A percentile compares a stretch with the other conserved stretches of the same genome.
phyloP scores from a whole-genome alignment of 2,888 invertebrate species.

The Parapristionchus giblindavisi region DNA sequence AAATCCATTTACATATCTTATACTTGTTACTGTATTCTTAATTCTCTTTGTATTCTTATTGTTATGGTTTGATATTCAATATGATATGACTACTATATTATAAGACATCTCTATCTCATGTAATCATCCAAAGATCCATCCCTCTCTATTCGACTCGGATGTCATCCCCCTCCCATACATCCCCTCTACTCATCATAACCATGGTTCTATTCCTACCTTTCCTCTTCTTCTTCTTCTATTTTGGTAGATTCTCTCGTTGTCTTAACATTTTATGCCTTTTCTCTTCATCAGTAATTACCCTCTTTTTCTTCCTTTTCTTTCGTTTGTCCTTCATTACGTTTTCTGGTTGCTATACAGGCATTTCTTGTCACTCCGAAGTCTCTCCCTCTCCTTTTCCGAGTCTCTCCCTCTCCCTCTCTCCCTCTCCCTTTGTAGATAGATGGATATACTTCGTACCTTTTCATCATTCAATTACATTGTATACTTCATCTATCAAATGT shows the following conservation, averaged over 20 bases:
- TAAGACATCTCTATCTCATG: slow-evolving; percentile 17
- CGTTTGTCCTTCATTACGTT: background rate
- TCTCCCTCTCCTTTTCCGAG: background rate
- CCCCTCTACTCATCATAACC: background rate
- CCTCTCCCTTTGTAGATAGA: background rate
- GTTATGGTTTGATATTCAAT: slow-evolving; percentile 67
- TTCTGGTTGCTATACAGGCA: background rate
- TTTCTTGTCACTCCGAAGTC: slow-evolving; percentile 10
- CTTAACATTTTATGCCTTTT: background rate
- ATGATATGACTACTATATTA: slow-evolving; percentile 64
- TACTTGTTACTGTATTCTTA: slow-evolving; percentile 58
- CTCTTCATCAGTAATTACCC: background rate
- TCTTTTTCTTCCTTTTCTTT: slow-evolving; percentile 3
- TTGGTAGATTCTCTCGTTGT: background rate
- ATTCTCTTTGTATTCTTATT: slow-evolving; percentile 57
- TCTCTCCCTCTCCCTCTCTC: background rate
- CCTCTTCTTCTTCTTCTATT: background rate
- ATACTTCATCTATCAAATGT: no score
- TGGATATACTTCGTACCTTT: no score
- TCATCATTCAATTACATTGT: no score
- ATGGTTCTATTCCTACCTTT: background rate
- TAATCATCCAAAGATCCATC: background rate
- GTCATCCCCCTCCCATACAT: background rate
- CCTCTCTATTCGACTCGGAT: background rate
- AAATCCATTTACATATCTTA: slow-evolving; percentile 54